These are phyloP conservation scores for Tyrannus savana DNA, from an alignment of 2,113 vertebrate species.

Conservation along the genomic window DNA sequence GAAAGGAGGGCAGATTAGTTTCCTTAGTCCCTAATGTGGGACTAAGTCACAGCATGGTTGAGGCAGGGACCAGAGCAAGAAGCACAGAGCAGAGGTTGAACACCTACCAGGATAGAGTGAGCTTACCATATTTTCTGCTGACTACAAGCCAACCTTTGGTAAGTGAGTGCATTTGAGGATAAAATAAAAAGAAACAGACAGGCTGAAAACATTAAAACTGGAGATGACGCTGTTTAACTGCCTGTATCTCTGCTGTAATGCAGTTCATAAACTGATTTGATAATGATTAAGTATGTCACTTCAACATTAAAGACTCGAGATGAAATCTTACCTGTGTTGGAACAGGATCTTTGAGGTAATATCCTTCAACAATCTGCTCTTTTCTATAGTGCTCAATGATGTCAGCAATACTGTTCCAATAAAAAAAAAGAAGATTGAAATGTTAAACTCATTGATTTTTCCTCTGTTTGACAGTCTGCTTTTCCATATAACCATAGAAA, in stretches of 20 bases:
- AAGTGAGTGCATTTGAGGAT: background rate
- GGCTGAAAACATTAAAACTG: background rate
- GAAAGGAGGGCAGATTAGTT: background rate
- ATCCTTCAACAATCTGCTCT: slow-evolving; percentile 98
- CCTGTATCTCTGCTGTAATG: background rate
- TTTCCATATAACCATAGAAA: background rate
- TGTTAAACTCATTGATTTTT: background rate
- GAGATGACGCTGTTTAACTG: background rate
- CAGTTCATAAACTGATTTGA: background rate
- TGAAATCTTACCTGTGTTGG: slow-evolving; percentile 86
- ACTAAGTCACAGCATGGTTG: background rate
- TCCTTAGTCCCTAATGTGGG: background rate
- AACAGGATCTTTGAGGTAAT: slow-evolving; percentile 94
- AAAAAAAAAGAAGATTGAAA: slow-evolving; percentile 32
- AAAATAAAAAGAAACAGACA: background rate
- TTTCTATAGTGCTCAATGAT: slow-evolving; percentile 98
- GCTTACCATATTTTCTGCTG: background rate
- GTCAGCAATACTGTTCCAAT: slow-evolving; percentile 89
- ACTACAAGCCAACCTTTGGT: background rate
- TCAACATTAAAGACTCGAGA: background rate
- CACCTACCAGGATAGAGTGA: background rate
- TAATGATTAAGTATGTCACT: background rate
- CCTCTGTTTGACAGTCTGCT: background rate
- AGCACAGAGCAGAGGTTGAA: background rate
- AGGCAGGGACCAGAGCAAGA: background rate